These are phyloP conservation scores for Peromyscus attwateri DNA, from an alignment of 2,797 vertebrate genomes.

Conservation along the genomic window DNA sequence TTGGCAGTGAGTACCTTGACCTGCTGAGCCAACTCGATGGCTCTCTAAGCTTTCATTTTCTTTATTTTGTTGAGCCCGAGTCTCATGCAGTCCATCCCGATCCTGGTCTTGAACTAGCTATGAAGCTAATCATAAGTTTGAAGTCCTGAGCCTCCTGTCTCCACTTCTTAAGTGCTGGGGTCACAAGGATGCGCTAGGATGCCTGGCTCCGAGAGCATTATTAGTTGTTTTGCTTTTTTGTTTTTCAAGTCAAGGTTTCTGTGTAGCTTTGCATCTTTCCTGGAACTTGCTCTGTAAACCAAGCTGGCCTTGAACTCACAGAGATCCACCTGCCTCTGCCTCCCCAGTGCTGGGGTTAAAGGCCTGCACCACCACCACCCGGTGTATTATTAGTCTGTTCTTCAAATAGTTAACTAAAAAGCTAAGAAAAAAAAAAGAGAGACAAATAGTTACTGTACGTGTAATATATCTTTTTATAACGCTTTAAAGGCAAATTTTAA, in stretches of 20 bases:
- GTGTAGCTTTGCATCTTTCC: background rate
- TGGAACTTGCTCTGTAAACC: background rate
- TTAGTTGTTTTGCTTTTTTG: no score
- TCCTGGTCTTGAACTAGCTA: background rate
- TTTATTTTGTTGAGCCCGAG: background rate
- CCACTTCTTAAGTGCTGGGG: background rate
- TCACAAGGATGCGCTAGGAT: background rate
- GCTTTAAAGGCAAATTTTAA: conserved; percentile 63
- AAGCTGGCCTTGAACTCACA: background rate
- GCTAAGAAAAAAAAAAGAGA: background rate
- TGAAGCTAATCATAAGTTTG: background rate
- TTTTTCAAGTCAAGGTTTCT: background rate
- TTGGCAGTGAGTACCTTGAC: background rate
- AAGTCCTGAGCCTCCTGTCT: background rate
- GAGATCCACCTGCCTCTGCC: background rate
- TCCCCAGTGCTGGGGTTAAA: background rate
- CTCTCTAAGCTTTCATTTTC: background rate
- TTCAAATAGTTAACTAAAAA: background rate
- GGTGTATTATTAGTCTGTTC: background rate
- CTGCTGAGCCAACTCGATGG: background rate
- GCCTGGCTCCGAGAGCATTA: background rate
- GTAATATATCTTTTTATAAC: conserved; percentile 51
- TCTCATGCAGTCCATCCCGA: background rate
- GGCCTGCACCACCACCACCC: background rate
- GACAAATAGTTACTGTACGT: conserved; percentile 49